Conservation (phyloP, 2,888 invertebrate species). For the Tetanocera ferruginea region DNA sequence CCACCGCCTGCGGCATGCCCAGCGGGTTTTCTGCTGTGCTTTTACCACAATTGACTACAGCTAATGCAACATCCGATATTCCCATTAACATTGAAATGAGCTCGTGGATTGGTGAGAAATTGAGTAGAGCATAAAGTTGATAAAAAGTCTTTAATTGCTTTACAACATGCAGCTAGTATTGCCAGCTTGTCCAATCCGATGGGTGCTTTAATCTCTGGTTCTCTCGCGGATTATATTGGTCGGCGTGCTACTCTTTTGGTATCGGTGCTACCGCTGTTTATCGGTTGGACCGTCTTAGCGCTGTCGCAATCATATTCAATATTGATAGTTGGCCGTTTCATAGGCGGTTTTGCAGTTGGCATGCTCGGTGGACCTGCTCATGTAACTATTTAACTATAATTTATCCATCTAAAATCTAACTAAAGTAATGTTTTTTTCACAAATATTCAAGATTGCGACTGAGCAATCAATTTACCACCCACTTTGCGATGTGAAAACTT, state of each 20-base stretch:
- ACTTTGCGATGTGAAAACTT: too few relatives aligned
- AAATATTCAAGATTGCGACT: too few relatives aligned
- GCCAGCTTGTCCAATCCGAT: conserved; percentile 84
- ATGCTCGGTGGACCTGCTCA: conserved; percentile 81
- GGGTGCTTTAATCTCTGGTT: conserved; percentile 80
- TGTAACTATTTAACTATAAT: too few relatives aligned
- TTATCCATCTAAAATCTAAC: too few relatives aligned
- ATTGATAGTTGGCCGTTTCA: conserved; percentile 76
- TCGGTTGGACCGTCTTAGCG: conserved; percentile 79
- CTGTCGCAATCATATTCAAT: conserved; percentile 73
- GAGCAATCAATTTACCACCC: too few relatives aligned
- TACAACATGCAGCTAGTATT: conserved; percentile 76
- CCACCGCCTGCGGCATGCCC: conserved; percentile 84
- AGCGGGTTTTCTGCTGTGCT: conserved; percentile 82
- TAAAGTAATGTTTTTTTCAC: too few relatives aligned
- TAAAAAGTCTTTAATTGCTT: not conserved
- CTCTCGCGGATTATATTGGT: conserved; percentile 79
- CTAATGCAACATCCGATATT: conserved; percentile 67
- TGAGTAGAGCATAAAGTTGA: conserved; percentile 8
- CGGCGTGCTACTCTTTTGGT: conserved; percentile 77
- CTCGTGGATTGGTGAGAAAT: conserved; percentile 77
- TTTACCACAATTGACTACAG: conserved; percentile 78
- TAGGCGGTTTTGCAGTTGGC: conserved; percentile 82
- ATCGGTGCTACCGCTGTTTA: conserved; percentile 76
- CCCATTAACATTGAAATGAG: conserved; percentile 79